Base-by-base conservation (phyloP, 2,888 invertebrate species). In the Linyphia triangularis region DNA sequence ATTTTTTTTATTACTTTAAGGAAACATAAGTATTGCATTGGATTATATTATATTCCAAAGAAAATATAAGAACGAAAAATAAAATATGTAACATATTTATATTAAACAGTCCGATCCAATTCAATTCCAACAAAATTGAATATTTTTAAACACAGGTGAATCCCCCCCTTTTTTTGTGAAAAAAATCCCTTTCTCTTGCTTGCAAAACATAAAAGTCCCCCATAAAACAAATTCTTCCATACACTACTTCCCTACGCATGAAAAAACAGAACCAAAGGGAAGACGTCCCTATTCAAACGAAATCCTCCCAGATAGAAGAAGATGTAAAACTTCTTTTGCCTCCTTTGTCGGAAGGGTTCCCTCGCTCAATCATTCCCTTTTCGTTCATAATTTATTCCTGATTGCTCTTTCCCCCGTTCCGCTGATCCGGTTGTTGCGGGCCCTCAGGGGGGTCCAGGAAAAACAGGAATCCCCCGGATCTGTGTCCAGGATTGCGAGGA, bases 341-440 rank as follows among this genome's bases (percentile, higher is more conserved):
- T 28, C 43, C 70, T 86, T 86, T 86, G 86, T 86, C 81, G 81
- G 81, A 67, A 77, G 59, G n/a, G 72, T 59, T 65, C 67, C 63
- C 73, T 65, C n/a, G n/a, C 86, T 86, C 86, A 86, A 86, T 86
- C 86, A 86, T 86, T 73, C 86, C 30, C 73, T 61, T 43, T 43
- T 78, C 26, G 67, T 75, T 86, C 86, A 86, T 86, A 86, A 86
- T 86, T 86, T 86, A 86, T 86, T 86, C 86, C 86, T 81, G 86
- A 86, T 86, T 81, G 86, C 86, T 69, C 84, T 85, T 51, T 33
- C 75, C 57, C 59, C 43, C 51, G 63, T 26, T 61, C 26, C 78
- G 40, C 33, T 65, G 73, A 73, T 73, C 84, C 73, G 63, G 65
- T 85, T 78, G 75, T 59, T 16, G 28, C 26, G 33, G 40, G 22